Conservation (phyloP, 2,797 vertebrate genomes). For the Acridotheres tristis region DNA sequence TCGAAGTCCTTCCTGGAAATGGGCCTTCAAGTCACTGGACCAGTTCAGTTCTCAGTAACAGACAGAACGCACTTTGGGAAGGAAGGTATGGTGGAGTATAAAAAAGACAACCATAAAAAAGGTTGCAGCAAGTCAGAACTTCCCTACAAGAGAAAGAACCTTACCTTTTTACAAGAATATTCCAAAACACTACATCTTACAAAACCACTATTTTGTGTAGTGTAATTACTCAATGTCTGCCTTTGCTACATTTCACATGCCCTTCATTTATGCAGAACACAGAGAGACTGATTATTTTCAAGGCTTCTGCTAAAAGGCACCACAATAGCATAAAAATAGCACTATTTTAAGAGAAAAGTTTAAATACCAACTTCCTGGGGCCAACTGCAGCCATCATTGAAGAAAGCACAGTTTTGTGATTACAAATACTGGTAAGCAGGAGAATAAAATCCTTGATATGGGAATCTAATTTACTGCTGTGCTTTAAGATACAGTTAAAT, state of each 20-base stretch:
- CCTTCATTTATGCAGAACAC: neutral
- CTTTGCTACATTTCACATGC: neutral
- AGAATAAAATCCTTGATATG: neutral
- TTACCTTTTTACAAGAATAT: neutral
- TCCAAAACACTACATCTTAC: neutral
- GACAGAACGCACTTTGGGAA: rapidly evolving
- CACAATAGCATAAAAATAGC: neutral
- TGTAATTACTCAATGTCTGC: neutral
- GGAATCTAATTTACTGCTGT: neutral
- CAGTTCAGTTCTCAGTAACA: neutral
- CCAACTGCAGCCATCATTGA: neutral
- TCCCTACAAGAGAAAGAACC: neutral
- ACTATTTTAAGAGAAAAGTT: neutral
- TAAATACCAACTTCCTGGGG: neutral
- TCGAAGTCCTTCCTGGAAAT: neutral
- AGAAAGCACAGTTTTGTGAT: neutral
- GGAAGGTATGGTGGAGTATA: neutral
- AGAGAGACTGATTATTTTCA: neutral
- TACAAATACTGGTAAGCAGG: neutral
- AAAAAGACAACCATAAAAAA: neutral
- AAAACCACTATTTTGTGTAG: neutral
- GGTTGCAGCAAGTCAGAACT: neutral
- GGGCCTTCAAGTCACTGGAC: neutral
- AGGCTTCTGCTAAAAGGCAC: neutral
- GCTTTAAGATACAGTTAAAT: constrained; percentile 18